Evolutionary conservation across 2,797 vertebrate genomes (phyloP), one percentile per base, ranked within the genome.

Genomic region (Leptodactylus fallax): DNA sequence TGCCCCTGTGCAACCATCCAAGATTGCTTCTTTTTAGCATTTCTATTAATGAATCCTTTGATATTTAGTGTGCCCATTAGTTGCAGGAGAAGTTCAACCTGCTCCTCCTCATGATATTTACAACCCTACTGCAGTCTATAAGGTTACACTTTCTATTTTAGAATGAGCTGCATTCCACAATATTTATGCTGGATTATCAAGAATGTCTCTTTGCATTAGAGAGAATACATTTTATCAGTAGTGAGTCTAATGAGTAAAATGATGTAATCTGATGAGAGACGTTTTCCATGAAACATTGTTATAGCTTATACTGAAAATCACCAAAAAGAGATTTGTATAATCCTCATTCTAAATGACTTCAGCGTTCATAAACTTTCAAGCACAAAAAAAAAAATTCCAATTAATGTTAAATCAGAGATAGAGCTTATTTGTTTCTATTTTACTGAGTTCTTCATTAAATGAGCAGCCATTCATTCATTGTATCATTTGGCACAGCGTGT

Each of bases 401-500:
- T 80, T 88, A 88, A 85, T 80, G 83, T 72, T 85, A 85, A 88
- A 88, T 88, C 82, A 79, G 36, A 78, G 63, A 88, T 80, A 49
- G 77, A 17, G 76, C 23, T 71, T 88, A 88, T 88, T 84, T 85
- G 82, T 85, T 88, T 85, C 82, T 55, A 78, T 85, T 71, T 80
- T 72, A 47, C 27, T 19, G 63, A 74, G 83, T 67, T 60, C 55
- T 72, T 85, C 81, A 88, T 85, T 88, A 88, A 88, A 85, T 19
- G 77, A 53, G 74, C n/a, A 79, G 77, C 81, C 25, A 85, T 80
- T 85, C 25, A 85, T 80, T 85, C 87, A 79, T 79, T 63, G 76
- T 72, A 85, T 85, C 87, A 85, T 88, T 88, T 88, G 82, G 87
- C 87, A 85, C 87, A 85, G 87, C 87, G 27, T 63, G 87, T 61